Percentiles rank a stretch among this genome's conserved stretches.
Conservation (phyloP, 2,113 vertebrate species). For the Cryptotis parvus region DNA sequence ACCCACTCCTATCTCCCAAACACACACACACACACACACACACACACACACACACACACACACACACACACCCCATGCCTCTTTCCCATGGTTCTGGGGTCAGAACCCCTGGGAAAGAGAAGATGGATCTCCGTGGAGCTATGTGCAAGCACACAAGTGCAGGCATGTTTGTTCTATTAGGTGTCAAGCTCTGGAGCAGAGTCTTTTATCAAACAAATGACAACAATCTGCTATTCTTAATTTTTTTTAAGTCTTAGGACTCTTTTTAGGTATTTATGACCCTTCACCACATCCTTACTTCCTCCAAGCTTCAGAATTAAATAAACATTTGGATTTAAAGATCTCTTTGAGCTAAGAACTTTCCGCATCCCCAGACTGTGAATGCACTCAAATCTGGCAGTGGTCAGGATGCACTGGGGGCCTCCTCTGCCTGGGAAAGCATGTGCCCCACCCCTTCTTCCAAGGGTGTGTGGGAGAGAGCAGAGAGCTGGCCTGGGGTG, state of each 20-base stretch:
- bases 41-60: no score
- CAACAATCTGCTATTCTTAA: not conserved
- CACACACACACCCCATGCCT: no score
- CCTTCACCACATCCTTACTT: not conserved
- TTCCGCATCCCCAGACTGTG: not conserved
- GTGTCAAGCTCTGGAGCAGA: not conserved
- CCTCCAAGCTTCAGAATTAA: constrained; percentile 10
- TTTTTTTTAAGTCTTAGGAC: not conserved
- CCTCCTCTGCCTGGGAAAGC: not conserved
- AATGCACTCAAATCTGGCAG: not conserved
- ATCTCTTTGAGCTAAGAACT: not conserved
- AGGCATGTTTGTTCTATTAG: not conserved
- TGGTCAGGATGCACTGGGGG: not conserved
- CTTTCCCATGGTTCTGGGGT: not conserved
- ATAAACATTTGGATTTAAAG: not conserved
- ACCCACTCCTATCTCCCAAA: no score
- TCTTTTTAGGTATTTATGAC: not conserved
- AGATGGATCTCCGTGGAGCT: not conserved
- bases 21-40: no score
- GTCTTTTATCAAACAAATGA: constrained; percentile 19
- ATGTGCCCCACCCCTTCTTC: not conserved
- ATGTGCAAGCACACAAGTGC: not conserved
- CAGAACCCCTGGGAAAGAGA: not conserved
- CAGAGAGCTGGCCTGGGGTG: not conserved
- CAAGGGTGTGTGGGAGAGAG: not conserved